phyloP scores from a whole-genome alignment of 2,888 invertebrate species.

The Leptothorax acervorum region DNA sequence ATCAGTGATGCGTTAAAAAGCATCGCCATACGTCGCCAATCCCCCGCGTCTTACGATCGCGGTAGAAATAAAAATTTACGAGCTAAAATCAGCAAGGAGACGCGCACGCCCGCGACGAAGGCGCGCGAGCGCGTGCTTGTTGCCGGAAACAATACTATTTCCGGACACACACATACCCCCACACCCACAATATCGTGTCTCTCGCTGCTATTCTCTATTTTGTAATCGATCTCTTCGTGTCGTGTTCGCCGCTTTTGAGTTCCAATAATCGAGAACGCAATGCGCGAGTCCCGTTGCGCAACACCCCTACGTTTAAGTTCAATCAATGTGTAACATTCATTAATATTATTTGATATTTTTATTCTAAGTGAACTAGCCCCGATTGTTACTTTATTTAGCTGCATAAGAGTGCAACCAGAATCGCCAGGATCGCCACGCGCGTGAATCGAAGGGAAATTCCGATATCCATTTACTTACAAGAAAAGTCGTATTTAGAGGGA shows the following conservation, averaged over 20 bases:
- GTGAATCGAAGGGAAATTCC: slow-evolving; percentile 65
- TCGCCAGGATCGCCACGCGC: slow-evolving; percentile 73
- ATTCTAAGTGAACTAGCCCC: slow-evolving; percentile 81
- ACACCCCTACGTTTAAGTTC: slow-evolving; percentile 79
- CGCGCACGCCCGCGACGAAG: slow-evolving; percentile 39
- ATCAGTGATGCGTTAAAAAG: slow-evolving; percentile 82
- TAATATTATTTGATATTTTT: slow-evolving; percentile 83
- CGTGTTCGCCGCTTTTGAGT: slow-evolving; percentile 74
- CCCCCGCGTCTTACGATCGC: slow-evolving; percentile 69
- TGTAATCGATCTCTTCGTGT: slow-evolving; percentile 82
- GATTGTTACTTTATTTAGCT: slow-evolving; percentile 82
- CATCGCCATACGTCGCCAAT: slow-evolving; percentile 79
- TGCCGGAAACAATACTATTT: slow-evolving; percentile 53
- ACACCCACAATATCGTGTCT: slow-evolving; percentile 57
- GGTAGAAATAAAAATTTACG: slow-evolving; percentile 52
- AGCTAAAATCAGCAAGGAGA: slow-evolving; percentile 66
- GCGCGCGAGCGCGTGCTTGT: slow-evolving; percentile 48
- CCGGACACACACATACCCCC: slow-evolving; percentile 45
- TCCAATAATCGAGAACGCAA: slow-evolving; percentile 63
- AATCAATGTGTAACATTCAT: slow-evolving; percentile 77
- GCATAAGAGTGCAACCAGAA: slow-evolving; percentile 79
- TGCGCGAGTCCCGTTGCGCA: slow-evolving; percentile 64
- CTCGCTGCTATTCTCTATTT: slow-evolving; percentile 74
- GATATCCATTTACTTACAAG: slow-evolving; percentile 71
- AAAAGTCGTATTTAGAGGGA: slow-evolving; percentile 69